Base-by-base conservation (phyloP, 1,140 invertebrate genomes). In the Delia radicum region DNA sequence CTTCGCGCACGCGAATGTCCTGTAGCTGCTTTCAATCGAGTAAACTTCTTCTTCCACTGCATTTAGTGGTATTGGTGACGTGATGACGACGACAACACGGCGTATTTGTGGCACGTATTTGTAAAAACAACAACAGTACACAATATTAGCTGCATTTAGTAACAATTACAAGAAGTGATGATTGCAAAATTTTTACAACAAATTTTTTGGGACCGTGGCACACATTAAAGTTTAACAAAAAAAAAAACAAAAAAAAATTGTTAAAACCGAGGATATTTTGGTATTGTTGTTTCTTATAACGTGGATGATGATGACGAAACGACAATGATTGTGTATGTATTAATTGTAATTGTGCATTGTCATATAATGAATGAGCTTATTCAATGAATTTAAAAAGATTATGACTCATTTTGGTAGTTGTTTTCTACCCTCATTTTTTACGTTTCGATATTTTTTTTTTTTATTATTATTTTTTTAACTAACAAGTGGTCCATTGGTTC, bases 1-100 rank as follows among this genome's bases (percentile, higher is more conserved):
- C 89, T 91, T 90, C 91, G 90, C 89, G 91, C 90, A 89, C 91
- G 91, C 89, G 91, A 92, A 88, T 91, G 90, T 89, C 90, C 91
- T 78, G 85, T 85, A 87, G 88, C 87, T 90, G 91, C 90, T 89
- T 91, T 92, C 88, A 91, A 90, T 88, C 91, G 90, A 88, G 91
- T 89, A 87, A 92, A 89, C 89, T 91, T 92, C 88, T 91, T 92
- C 88, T 91, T 89, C 91, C 91, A 92, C 91, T 92, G 91, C 91
- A 92, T 92, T 87, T 85, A 85, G 83, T 85, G 82, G 83, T 85
- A 78, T 63, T 71, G 46, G 63, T 63, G 33, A 72, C 62, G 77
- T 74, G 77, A 69, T 55, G 72, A 76, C 72, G 42, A 73, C 65
- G 77, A 69, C 67, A 72, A 76, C 61, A 55, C 75, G 73, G 74